A percentile compares a stretch with the other conserved stretches of the same genome.
These are phyloP conservation scores for Ditula angustiorana DNA, from an alignment of 2,888 invertebrate species.

Conservation along the genomic window DNA sequence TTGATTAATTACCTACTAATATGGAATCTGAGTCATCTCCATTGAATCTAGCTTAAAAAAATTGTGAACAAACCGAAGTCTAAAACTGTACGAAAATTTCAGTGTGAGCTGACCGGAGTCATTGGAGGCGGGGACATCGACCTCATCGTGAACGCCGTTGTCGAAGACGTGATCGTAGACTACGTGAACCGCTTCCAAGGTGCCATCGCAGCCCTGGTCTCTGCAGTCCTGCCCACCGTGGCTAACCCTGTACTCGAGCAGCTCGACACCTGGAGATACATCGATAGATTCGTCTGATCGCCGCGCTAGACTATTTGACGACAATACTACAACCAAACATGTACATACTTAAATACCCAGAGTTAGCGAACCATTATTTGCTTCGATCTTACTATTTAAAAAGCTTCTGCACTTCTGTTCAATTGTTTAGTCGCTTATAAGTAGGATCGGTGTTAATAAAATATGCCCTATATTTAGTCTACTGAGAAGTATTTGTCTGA, in stretches of 20 bases:
- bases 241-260: conserved; percentile 66
- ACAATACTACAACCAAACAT: neutral
- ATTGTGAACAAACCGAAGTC: neutral
- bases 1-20: too few species aligned
- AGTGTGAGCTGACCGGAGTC: conserved; percentile 71
- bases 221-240: conserved; percentile 41
- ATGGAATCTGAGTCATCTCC: too few species aligned
- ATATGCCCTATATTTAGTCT: too few species aligned
- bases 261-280: conserved; percentile 71
- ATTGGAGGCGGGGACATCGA: conserved; percentile 80
- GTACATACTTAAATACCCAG: too few species aligned
- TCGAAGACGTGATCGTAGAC: conserved; percentile 69
- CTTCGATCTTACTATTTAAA: too few species aligned
- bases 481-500: too few species aligned
- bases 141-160: conserved; percentile 67
- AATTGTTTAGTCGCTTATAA: too few species aligned
- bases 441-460: too few species aligned
- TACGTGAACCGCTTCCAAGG: conserved; percentile 73
- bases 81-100: conserved; percentile 26
- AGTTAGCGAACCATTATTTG: too few species aligned
- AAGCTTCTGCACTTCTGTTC: too few species aligned
- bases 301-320: neutral
- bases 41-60: too few species aligned
- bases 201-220: conserved; percentile 54
- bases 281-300: conserved; percentile 53